Conservation (phyloP, 2,113 vertebrate genomes). For the Falco punctatus region DNA sequence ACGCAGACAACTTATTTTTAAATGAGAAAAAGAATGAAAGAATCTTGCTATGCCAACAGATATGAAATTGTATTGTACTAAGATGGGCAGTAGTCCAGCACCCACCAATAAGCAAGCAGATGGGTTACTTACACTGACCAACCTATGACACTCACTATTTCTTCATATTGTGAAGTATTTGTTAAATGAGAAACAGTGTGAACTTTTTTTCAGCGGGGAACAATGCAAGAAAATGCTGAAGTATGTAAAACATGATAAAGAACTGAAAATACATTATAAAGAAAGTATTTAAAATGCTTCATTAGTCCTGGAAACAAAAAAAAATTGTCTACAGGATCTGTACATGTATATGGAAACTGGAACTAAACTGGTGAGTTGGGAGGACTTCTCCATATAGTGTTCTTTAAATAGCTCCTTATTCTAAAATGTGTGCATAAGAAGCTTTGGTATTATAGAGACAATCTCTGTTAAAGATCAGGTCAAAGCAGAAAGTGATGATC, state of each 20-base stretch:
- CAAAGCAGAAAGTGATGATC: neutral
- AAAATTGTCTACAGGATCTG: neutral
- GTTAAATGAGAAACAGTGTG: neutral
- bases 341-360: neutral
- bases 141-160: neutral
- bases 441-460: neutral
- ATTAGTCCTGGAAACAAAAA: neutral
- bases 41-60: neutral
- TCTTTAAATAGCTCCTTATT: neutral
- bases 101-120: neutral
- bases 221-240: neutral
- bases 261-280: neutral
- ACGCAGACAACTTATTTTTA: neutral
- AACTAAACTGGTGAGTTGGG: neutral
- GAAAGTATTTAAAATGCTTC: neutral
- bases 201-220: neutral
- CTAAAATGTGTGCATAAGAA: neutral
- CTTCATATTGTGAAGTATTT: neutral
- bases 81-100: neutral
- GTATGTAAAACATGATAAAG: neutral
- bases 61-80: neutral
- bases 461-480: neutral
- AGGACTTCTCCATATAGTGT: neutral
- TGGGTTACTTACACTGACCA: neutral
- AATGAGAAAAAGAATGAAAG: neutral